Evolutionary conservation across 2,888 invertebrate species (phyloP).

Genomic region (Diaperis boleti): DNA sequence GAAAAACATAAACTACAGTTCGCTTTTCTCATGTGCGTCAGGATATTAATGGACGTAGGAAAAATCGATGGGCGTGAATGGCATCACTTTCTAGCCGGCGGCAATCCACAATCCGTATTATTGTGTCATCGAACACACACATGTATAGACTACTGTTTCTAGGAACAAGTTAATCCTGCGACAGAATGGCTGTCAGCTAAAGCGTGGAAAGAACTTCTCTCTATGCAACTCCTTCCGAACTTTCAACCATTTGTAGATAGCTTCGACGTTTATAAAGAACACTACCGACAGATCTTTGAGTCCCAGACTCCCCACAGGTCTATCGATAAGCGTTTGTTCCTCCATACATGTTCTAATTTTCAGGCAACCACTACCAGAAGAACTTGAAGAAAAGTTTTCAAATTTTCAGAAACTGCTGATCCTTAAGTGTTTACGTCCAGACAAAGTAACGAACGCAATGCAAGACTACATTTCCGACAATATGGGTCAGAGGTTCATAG

Average conservation of each 20-base stretch:
- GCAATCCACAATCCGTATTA: conserved; percentile 71
- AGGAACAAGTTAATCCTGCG: conserved; percentile 78
- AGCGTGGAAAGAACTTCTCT: conserved; percentile 86
- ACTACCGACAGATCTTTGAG: conserved; percentile 77
- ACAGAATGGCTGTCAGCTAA: conserved; percentile 83
- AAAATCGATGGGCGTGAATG: conserved; percentile 76
- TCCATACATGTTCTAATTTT: too few species aligned
- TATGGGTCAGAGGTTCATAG: conserved; percentile 83
- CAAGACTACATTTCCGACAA: conserved; percentile 78
- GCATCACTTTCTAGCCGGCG: conserved; percentile 82
- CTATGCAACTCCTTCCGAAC: conserved; percentile 74
- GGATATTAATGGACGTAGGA: conserved; percentile 75
- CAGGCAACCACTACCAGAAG: conserved; percentile 75
- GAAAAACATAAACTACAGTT: conserved; percentile 91
- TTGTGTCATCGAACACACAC: neutral
- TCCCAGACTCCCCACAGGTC: conserved; percentile 76
- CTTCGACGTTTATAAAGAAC: conserved; percentile 69
- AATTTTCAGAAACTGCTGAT: conserved; percentile 83
- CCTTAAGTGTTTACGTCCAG: conserved; percentile 84
- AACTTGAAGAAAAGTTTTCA: conserved; percentile 74
- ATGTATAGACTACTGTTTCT: conserved; percentile 22
- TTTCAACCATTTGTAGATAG: conserved; percentile 74
- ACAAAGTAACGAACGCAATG: conserved; percentile 85
- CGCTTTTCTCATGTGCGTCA: conserved; percentile 79
- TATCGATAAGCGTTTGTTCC: neutral